Conservation (phyloP, 2,797 vertebrate genomes). For the Jordanella pulchra region DNA sequence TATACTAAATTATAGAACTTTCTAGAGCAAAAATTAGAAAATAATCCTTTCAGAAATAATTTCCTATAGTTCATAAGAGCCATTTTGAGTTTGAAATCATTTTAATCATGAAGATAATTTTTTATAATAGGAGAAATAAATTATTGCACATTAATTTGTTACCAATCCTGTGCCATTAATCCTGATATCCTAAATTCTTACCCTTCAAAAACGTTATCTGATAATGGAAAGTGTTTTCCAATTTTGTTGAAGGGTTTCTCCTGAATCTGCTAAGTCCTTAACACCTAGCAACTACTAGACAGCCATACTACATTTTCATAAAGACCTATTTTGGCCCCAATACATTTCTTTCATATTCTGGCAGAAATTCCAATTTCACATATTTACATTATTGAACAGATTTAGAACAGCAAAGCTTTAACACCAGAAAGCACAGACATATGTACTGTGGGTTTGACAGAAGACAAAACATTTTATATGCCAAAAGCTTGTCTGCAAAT, state of each 20-base stretch:
- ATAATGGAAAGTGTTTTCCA: background rate
- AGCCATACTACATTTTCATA: background rate
- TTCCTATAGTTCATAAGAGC: background rate
- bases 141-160: background rate
- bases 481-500: conserved; percentile 25
- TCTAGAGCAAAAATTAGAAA: background rate
- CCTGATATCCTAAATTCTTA: background rate
- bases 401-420: background rate
- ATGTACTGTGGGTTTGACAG: conserved; percentile 40
- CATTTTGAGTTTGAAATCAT: background rate
- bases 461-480: conserved; percentile 22
- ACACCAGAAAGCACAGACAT: conserved; percentile 12
- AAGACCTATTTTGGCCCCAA: background rate
- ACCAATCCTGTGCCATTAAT: background rate
- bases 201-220: background rate
- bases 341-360: background rate
- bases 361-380: conserved; percentile 2
- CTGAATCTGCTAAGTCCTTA: background rate
- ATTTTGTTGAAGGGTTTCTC: background rate
- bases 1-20: background rate
- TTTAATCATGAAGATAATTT: background rate
- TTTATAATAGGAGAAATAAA: background rate
- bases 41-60: background rate
- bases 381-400: conserved; percentile 1
- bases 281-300: background rate